phyloP scores from a whole-genome alignment of 2,888 invertebrate genomes.

The Xanthorhoe designata region DNA sequence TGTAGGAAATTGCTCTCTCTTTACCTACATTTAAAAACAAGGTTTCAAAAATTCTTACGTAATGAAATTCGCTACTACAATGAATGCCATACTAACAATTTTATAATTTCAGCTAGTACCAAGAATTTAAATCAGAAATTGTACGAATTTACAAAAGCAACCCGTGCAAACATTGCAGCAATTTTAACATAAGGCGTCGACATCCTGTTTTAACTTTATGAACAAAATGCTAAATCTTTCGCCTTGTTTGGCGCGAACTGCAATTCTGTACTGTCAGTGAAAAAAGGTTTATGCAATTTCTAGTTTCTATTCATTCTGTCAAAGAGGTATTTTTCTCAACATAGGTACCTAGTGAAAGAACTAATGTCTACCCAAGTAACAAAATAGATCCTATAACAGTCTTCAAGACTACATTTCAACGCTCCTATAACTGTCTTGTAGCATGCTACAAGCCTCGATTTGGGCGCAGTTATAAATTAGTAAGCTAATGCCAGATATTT shows the following conservation, averaged over 20 bases:
- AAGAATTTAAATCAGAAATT: neutral
- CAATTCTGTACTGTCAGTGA: neutral
- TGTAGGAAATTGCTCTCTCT: too few species aligned
- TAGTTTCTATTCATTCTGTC: too few species aligned
- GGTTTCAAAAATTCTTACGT: neutral
- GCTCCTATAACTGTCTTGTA: too few species aligned
- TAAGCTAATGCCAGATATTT: too few species aligned
- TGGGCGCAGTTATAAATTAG: too few species aligned
- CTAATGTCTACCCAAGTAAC: too few species aligned
- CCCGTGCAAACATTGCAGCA: slow-evolving; percentile 29
- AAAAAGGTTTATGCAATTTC: neutral
- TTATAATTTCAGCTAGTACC: neutral
- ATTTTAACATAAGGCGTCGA: slow-evolving; percentile 45
- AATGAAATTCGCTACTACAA: neutral
- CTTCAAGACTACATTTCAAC: too few species aligned
- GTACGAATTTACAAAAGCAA: slow-evolving; percentile 43
- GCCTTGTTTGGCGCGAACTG: slow-evolving; percentile 34
- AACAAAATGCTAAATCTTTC: slow-evolving; percentile 31
- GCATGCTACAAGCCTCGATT: too few species aligned
- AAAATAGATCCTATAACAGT: too few species aligned
- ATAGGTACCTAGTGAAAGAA: too few species aligned
- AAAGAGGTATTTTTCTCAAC: too few species aligned
- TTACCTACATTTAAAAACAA: too few species aligned
- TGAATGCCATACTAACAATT: neutral
- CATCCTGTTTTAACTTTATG: slow-evolving; percentile 28